A percentile compares a stretch with the other conserved stretches of the same genome.
phyloP scores from a whole-genome alignment of 1,140 invertebrate genomes.

The Reticulitermes speratus region DNA sequence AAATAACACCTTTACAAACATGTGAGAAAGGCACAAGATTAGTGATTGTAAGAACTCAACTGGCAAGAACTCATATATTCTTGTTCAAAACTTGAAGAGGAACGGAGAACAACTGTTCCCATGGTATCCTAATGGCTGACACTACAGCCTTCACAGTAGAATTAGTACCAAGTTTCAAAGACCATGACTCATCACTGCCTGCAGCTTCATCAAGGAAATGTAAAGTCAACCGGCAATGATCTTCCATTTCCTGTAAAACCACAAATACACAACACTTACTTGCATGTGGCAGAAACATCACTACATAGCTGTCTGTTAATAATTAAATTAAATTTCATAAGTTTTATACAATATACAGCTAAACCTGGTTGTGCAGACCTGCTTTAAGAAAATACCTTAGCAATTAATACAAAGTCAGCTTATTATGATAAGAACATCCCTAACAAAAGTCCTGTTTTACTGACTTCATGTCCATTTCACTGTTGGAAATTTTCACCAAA shows the following conservation, averaged over 20 bases:
- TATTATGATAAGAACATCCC: too few relatives aligned
- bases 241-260: constrained; percentile 2
- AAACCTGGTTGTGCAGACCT: too few relatives aligned
- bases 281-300: background rate
- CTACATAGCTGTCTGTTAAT: background rate
- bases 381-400: too few relatives aligned
- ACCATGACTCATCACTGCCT: constrained; percentile 5
- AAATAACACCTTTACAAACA: background rate
- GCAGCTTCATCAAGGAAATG: constrained; percentile 21
- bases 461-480: too few relatives aligned
- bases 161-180: background rate
- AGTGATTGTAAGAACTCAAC: too few relatives aligned
- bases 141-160: background rate
- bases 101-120: constrained; percentile 19
- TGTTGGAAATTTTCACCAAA: too few relatives aligned
- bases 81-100: constrained; percentile 19
- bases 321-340: background rate
- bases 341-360: too few relatives aligned
- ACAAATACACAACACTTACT: background rate
- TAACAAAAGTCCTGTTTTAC: too few relatives aligned
- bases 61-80: background rate
- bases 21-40: background rate
- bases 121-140: constrained; percentile 1
- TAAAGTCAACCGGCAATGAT: background rate
- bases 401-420: too few relatives aligned